Evolutionary conservation across 1,140 invertebrate species (phyloP).

Genomic region (Argopecten irradians): DNA sequence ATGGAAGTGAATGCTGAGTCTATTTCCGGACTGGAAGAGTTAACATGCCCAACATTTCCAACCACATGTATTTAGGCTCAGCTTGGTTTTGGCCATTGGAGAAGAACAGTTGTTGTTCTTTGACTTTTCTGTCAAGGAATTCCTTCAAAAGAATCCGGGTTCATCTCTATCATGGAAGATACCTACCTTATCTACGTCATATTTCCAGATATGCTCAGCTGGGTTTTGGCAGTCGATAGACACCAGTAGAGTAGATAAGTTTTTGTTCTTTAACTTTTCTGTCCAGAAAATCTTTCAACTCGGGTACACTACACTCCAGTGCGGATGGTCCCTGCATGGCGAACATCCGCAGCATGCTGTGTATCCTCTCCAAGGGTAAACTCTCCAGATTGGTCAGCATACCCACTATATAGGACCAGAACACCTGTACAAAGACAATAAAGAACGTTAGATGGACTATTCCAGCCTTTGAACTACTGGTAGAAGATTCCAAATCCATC

Average conservation of each 20-base stretch:
- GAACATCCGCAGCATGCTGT: slow-evolving; percentile 98
- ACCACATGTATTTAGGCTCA: too few relatives aligned
- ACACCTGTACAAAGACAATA: slow-evolving; percentile 64
- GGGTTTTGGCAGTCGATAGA: slow-evolving; percentile 87
- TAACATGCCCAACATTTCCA: too few relatives aligned
- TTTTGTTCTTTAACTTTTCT: slow-evolving; percentile 94
- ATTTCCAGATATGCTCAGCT: background rate
- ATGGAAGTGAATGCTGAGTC: too few relatives aligned
- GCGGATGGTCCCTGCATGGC: slow-evolving; percentile 85
- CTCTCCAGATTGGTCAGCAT: slow-evolving; percentile 97
- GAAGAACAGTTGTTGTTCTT: slow-evolving; percentile 90
- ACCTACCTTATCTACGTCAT: background rate
- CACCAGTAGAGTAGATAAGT: slow-evolving; percentile 88
- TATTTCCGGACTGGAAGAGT: too few relatives aligned
- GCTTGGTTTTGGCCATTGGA: slow-evolving; percentile 84
- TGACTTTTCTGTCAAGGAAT: slow-evolving; percentile 95
- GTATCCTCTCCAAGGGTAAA: slow-evolving; percentile 93
- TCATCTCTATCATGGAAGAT: background rate
- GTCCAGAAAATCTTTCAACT: slow-evolving; percentile 93
- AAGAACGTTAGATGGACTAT: too few relatives aligned
- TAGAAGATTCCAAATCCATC: too few relatives aligned
- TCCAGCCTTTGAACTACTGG: background rate
- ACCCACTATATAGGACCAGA: slow-evolving; percentile 96
- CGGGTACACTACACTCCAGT: slow-evolving; percentile 91
- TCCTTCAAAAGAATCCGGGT: slow-evolving; percentile 86